These are phyloP conservation scores for Metridium senile DNA, from an alignment of 92 coral and sea anemone species.

Conservation along the genomic window DNA sequence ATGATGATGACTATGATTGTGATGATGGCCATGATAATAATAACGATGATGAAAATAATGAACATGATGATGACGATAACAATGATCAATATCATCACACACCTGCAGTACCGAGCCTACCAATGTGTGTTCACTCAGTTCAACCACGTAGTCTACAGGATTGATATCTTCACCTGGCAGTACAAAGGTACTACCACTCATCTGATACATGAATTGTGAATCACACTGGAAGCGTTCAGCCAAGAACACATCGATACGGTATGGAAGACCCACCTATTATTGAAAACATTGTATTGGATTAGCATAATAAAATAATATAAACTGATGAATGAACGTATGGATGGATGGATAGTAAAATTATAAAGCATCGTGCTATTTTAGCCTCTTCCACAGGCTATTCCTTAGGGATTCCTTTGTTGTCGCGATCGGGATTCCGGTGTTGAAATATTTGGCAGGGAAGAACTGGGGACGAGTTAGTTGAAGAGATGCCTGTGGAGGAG, in stretches of 20 bases:
- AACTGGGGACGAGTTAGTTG: no score
- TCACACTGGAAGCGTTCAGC: conserved; percentile 87
- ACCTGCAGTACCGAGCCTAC: conserved; percentile 72
- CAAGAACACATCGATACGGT: conserved; percentile 84
- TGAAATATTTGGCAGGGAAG: no score
- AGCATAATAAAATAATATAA: not conserved
- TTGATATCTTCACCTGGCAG: conserved; percentile 54
- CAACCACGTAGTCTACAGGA: conserved; percentile 70
- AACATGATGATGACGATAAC: not conserved
- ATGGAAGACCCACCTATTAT: conserved; percentile 62
- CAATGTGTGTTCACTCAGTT: conserved; percentile 53
- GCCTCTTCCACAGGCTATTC: no score
- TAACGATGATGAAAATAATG: not conserved
- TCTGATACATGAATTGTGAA: conserved; percentile 78
- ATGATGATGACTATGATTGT: not conserved
- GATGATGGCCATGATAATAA: not conserved
- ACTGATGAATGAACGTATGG: not conserved
- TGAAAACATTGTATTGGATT: not conserved
- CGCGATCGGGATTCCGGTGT: no score
- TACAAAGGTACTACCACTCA: conserved; percentile 85
- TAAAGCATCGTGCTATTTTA: no score
- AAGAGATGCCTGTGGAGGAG: no score
- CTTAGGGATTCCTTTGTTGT: no score
- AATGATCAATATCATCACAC: not conserved
- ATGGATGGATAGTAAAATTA: not conserved